Percentiles rank a stretch among this genome's conserved stretches.
Conservation (phyloP, 2,888 invertebrate species). For the Vanessa cardui region DNA sequence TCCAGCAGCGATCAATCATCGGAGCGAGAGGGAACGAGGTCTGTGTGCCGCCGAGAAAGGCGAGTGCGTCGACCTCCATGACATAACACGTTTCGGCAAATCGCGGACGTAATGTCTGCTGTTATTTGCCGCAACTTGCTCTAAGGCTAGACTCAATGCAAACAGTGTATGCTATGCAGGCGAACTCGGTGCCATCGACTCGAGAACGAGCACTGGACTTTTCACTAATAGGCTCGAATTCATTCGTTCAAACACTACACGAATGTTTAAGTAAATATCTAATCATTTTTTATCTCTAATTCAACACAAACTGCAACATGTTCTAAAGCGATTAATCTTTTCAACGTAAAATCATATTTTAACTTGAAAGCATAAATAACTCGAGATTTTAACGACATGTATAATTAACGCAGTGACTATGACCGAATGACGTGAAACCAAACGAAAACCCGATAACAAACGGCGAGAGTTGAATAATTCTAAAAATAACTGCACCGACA, state of each 20-base stretch:
- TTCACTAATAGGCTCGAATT: too few relatives aligned
- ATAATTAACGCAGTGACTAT: slow-evolving; percentile 10
- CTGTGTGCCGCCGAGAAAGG: slow-evolving; percentile 44
- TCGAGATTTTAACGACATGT: neutral
- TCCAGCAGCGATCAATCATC: slow-evolving; percentile 36
- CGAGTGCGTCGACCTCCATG: slow-evolving; percentile 56
- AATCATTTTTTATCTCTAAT: too few relatives aligned
- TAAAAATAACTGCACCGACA: slow-evolving; percentile 7
- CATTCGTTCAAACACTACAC: too few relatives aligned
- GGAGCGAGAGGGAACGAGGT: slow-evolving; percentile 33
- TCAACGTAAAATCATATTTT: too few relatives aligned
- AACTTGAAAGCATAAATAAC: too few relatives aligned
- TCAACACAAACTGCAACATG: too few relatives aligned
- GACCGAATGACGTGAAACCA: slow-evolving; percentile 4
- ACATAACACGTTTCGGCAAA: slow-evolving; percentile 54
- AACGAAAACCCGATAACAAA: slow-evolving; percentile 16
- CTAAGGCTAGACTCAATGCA: neutral
- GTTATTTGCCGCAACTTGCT: slow-evolving; percentile 10
- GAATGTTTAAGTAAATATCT: too few relatives aligned
- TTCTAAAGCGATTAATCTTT: too few relatives aligned
- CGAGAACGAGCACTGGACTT: too few relatives aligned
- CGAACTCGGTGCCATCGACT: too few relatives aligned
- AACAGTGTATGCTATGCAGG: neutral
- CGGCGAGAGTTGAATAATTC: slow-evolving; percentile 13
- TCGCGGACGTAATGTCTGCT: slow-evolving; percentile 29